Percentiles rank a stretch among this genome's conserved stretches.
Conservation (phyloP, 2,113 vertebrate genomes). For the Choloepus hoffmanni region DNA sequence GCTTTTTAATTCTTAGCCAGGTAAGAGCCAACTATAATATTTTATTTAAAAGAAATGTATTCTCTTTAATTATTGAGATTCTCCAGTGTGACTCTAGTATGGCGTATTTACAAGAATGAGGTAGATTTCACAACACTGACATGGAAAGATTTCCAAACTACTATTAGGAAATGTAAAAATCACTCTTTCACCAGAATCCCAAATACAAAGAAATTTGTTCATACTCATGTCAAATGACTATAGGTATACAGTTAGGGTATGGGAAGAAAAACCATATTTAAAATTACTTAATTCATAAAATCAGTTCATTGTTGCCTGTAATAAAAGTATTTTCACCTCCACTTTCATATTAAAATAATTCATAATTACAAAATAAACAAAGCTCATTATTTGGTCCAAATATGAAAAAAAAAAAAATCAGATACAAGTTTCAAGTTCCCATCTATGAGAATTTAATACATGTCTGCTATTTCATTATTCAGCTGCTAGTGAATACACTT, state of each 20-base stretch:
- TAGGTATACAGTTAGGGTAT: too few species aligned
- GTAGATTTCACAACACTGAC: slow-evolving; percentile 1
- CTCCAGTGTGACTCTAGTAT: not conserved
- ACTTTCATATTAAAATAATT: too few species aligned
- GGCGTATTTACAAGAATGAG: not conserved
- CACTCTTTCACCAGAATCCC: not conserved
- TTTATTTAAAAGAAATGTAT: too few species aligned
- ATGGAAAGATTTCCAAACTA: slow-evolving; percentile 25
- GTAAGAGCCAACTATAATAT: too few species aligned
- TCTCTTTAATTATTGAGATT: too few species aligned
- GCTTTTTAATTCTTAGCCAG: too few species aligned
- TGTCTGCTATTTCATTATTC: not conserved
- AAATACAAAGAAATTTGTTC: too few species aligned
- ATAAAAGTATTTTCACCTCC: too few species aligned
- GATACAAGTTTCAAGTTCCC: slow-evolving; percentile 32
- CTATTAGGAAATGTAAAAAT: slow-evolving; percentile 28
- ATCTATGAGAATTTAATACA: not conserved
- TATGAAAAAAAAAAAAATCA: not conserved
- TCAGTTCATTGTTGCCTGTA: too few species aligned
- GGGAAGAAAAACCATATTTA: too few species aligned
- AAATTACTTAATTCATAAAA: too few species aligned
- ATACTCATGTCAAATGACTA: too few species aligned
- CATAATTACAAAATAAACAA: slow-evolving; percentile 48
- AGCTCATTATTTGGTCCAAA: slow-evolving; percentile 45
- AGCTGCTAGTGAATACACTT: not conserved